Percentiles rank a stretch among this genome's conserved stretches.
phyloP scores from a whole-genome alignment of 2,888 invertebrate species.

The Oegoconia quadripuncta region DNA sequence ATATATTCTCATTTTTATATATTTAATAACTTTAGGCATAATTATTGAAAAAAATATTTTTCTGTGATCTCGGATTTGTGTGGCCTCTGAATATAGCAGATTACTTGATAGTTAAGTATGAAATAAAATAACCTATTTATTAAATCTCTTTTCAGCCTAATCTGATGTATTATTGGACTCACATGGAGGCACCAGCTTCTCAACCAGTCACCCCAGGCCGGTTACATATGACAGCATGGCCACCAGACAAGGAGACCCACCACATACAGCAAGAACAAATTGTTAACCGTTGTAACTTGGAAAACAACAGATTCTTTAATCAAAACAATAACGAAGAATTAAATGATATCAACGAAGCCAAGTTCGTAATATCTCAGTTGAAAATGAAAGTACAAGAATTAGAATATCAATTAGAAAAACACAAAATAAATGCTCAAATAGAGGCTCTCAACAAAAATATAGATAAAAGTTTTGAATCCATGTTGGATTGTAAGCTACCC shows the following conservation, averaged over 20 bases:
- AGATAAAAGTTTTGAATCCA: slow-evolving; percentile 43
- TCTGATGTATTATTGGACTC: slow-evolving; percentile 95
- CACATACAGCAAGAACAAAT: slow-evolving; percentile 39
- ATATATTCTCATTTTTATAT: no score
- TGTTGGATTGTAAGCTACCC: slow-evolving; percentile 22
- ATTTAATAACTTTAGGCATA: no score
- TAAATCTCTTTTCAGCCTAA: slow-evolving; percentile 83
- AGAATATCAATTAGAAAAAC: slow-evolving; percentile 62
- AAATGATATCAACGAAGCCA: slow-evolving; percentile 59
- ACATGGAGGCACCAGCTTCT: slow-evolving; percentile 84
- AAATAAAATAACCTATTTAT: background rate
- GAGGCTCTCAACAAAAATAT: slow-evolving; percentile 55
- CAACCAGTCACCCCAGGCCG: slow-evolving; percentile 86
- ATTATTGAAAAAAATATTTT: no score
- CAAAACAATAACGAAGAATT: slow-evolving; percentile 65
- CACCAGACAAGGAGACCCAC: slow-evolving; percentile 72
- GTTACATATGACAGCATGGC: slow-evolving; percentile 86
- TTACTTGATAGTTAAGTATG: no score
- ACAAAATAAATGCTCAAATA: slow-evolving; percentile 55
- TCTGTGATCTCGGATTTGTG: no score
- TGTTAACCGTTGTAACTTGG: slow-evolving; percentile 33
- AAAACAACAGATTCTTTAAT: slow-evolving; percentile 42
- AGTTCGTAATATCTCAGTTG: slow-evolving; percentile 53
- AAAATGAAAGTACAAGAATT: slow-evolving; percentile 57
- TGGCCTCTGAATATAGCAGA: no score